phyloP scores from a whole-genome alignment of 2,797 vertebrate species.

The Gobionotothen gibberifrons region DNA sequence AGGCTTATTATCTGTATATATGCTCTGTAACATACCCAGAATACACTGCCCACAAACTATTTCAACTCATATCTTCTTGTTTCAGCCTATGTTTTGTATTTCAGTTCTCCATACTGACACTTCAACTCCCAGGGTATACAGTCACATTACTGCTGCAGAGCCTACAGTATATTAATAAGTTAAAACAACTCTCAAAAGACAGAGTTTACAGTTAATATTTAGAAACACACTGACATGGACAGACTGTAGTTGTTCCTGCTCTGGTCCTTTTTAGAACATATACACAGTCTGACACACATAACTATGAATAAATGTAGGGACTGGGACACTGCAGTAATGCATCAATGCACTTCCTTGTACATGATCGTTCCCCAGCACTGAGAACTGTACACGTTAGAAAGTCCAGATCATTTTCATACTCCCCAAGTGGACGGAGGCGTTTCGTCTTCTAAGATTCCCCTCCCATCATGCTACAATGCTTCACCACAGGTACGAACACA shows the following conservation, averaged over 20 bases:
- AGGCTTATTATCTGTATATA: too few relatives aligned
- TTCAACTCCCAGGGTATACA: too few relatives aligned
- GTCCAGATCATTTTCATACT: slow-evolving; percentile 28
- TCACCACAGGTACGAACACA: slow-evolving; percentile 6
- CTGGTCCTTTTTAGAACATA: not conserved
- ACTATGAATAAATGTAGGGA: not conserved
- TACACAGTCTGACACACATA: not conserved
- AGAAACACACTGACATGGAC: not conserved
- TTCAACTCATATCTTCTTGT: too few relatives aligned
- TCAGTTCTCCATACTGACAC: too few relatives aligned
- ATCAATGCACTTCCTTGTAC: not conserved
- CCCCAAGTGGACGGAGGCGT: slow-evolving; percentile 19
- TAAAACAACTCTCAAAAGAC: not conserved
- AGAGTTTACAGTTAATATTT: not conserved
- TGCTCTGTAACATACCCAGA: too few relatives aligned
- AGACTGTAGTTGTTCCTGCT: not conserved
- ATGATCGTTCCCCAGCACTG: not conserved
- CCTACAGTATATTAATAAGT: not conserved
- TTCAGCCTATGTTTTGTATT: too few relatives aligned
- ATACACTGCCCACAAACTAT: too few relatives aligned
- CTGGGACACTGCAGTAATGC: not conserved
- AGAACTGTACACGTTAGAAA: not conserved
- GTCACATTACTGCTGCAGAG: not conserved
- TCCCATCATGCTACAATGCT: slow-evolving; percentile 21
- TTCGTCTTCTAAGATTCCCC: slow-evolving; percentile 20